These are phyloP conservation scores for Drosophila arizonae DNA, from an alignment of 1,140 invertebrate genomes.

Conservation along the genomic window DNA sequence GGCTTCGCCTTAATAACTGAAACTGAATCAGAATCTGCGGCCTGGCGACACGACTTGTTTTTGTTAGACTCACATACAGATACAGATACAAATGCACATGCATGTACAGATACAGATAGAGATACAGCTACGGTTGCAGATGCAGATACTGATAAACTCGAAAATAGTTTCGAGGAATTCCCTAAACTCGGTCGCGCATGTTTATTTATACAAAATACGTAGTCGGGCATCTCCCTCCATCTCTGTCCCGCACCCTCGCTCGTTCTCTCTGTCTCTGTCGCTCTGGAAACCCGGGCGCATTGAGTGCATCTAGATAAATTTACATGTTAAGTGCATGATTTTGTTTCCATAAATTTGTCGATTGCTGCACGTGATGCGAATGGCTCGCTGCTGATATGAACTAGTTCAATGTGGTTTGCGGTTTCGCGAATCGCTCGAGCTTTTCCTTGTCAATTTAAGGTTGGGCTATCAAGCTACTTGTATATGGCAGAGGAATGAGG, in stretches of 20 bases:
- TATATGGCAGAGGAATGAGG: too few relatives aligned
- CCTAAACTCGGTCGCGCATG: slow-evolving; percentile 61
- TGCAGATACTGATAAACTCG: slow-evolving; percentile 61
- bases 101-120: slow-evolving; percentile 38
- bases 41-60: slow-evolving; percentile 30
- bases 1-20: slow-evolving; percentile 41
- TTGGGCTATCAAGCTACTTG: slow-evolving; percentile 29
- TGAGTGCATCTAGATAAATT: slow-evolving; percentile 61
- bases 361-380: slow-evolving; percentile 6
- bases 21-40: slow-evolving; percentile 25
- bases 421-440: slow-evolving; percentile 24
- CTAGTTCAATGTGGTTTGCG: slow-evolving; percentile 9
- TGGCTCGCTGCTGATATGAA: slow-evolving; percentile 4
- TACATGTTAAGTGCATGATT: slow-evolving; percentile 55
- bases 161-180: slow-evolving; percentile 73
- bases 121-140: slow-evolving; percentile 12
- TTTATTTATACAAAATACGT: slow-evolving; percentile 69
- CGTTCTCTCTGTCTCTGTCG: too few relatives aligned
- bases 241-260: not conserved
- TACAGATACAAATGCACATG: too few relatives aligned
- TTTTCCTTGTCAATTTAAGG: slow-evolving; percentile 10
- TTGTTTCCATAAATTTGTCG: slow-evolving; percentile 29
- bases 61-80: slow-evolving; percentile 35
- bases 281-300: slow-evolving; percentile 6
- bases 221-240: slow-evolving; percentile 12